Percentiles rank a stretch among this genome's conserved stretches.
phyloP scores from a whole-genome alignment of 2,888 invertebrate genomes.

The Lithophane ornitopus region DNA sequence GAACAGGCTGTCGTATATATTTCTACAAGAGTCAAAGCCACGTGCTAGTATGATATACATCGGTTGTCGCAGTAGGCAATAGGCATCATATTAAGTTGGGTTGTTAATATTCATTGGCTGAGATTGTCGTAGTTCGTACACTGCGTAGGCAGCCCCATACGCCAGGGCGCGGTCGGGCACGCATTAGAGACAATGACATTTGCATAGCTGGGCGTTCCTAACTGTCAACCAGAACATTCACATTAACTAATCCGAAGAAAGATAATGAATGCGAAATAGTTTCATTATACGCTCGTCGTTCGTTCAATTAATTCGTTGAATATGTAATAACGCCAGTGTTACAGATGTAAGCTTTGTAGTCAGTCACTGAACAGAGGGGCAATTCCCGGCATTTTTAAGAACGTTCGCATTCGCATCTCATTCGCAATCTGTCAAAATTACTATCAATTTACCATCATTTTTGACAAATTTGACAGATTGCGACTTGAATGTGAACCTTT shows the following conservation, averaged over 20 bases:
- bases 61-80: conserved; percentile 76
- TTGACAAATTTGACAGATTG: no score
- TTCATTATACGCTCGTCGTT: conserved; percentile 76
- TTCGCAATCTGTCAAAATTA: no score
- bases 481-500: no score
- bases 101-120: conserved; percentile 87
- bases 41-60: conserved; percentile 67
- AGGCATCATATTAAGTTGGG: conserved; percentile 77
- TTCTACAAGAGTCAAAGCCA: conserved; percentile 11
- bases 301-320: conserved; percentile 73
- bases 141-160: conserved; percentile 82
- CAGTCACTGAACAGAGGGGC: conserved; percentile 25
- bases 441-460: no score
- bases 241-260: conserved; percentile 85
- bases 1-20: conserved; percentile 7
- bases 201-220: conserved; percentile 88
- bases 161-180: conserved; percentile 82
- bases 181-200: conserved; percentile 89
- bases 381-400: no score
- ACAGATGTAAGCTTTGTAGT: conserved; percentile 34
- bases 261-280: conserved; percentile 83
- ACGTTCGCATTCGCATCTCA: no score
- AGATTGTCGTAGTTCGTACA: conserved; percentile 77
- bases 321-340: conserved; percentile 50
- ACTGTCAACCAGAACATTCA: conserved; percentile 89